These are phyloP conservation scores for Plusia festucae DNA, from an alignment of 2,888 invertebrate species.

Conservation along the genomic window DNA sequence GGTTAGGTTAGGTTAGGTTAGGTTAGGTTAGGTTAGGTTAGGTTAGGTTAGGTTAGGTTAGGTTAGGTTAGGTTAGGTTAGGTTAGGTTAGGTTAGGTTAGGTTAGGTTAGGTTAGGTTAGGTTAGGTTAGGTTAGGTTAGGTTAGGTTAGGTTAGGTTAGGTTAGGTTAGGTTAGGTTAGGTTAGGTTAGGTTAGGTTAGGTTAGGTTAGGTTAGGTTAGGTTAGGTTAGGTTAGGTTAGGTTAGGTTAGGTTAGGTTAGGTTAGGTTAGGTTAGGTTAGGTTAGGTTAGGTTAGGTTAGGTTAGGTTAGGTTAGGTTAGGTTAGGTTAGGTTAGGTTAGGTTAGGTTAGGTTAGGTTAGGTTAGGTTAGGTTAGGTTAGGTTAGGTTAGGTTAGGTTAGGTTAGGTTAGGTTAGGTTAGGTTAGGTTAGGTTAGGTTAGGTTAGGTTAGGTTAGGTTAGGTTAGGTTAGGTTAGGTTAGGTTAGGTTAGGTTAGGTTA, in stretches of 20 bases:
- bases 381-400: conserved; percentile 24
- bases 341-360: conserved; percentile 24
- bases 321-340: conserved; percentile 16
- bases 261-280: conserved; percentile 21
- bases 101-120: conserved; percentile 26
- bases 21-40: conserved; percentile 33
- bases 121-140: conserved; percentile 31
- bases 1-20: conserved; percentile 29
- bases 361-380: conserved; percentile 24
- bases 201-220: conserved; percentile 22
- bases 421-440: conserved; percentile 24
- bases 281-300: conserved; percentile 21
- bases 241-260: conserved; percentile 15
- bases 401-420: conserved; percentile 24
- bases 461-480: conserved; percentile 32
- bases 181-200: conserved; percentile 17
- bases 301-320: conserved; percentile 17
- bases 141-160: conserved; percentile 30
- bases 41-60: conserved; percentile 33
- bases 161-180: conserved; percentile 22
- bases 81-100: conserved; percentile 30
- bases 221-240: conserved; percentile 10
- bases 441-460: conserved; percentile 27
- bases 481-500: conserved; percentile 32
- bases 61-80: conserved; percentile 33